These are phyloP conservation scores for Papilio polytes DNA, from an alignment of 1,140 invertebrate species.

Conservation along the genomic window DNA sequence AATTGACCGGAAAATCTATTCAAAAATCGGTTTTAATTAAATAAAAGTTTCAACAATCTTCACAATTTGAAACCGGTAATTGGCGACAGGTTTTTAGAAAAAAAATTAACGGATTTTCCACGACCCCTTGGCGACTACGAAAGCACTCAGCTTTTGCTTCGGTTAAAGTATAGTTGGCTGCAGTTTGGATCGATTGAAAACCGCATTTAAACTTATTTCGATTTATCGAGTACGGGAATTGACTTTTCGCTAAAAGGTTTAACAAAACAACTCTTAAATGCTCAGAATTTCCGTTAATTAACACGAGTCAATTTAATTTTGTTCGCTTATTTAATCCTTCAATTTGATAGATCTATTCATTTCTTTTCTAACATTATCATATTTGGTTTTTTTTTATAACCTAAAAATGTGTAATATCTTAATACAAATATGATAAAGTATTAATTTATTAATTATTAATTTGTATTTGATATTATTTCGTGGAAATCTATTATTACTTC, in stretches of 20 bases:
- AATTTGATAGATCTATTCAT: no score
- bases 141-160: conserved; percentile 30
- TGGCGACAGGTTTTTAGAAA: conserved; percentile 48
- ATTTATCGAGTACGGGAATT: conserved; percentile 14
- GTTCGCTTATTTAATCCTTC: neutral
- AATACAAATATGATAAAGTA: neutral
- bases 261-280: conserved; percentile 9
- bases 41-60: conserved; percentile 40
- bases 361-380: no score
- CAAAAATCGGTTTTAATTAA: conserved; percentile 37
- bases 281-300: conserved; percentile 2
- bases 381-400: no score
- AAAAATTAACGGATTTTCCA: conserved; percentile 38
- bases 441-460: neutral
- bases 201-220: conserved; percentile 33
- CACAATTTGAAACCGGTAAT: conserved; percentile 46
- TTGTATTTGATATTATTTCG: conserved; percentile 2
- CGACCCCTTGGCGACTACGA: conserved; percentile 35
- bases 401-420: no score
- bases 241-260: neutral
- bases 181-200: conserved; percentile 25
- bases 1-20: conserved; percentile 39
- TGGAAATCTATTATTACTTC: conserved; percentile 9
- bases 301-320: neutral
- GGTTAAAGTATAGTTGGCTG: conserved; percentile 20